phyloP scores from a whole-genome alignment of 2,888 invertebrate species.

The Tenthredo scrophulariae region DNA sequence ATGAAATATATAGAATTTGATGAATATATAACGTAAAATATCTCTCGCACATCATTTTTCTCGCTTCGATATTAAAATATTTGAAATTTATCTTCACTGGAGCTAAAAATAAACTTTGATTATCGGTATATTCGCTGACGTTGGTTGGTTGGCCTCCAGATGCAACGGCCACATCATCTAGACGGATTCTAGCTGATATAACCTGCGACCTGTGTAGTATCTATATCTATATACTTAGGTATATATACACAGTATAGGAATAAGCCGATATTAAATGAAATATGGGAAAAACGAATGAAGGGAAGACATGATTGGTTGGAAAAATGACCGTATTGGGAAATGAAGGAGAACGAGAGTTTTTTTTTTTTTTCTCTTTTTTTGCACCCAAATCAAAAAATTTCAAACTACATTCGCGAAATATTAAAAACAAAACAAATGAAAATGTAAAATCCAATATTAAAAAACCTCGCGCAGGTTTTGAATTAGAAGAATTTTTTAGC shows the following conservation, averaged over 20 bases:
- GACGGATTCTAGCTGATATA: not conserved
- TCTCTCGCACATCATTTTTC: not conserved
- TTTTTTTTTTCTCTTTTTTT: not conserved
- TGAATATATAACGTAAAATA: not conserved
- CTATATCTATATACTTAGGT: not conserved
- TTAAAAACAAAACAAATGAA: not conserved
- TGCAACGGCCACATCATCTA: constrained; percentile 1
- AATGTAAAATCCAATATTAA: not conserved
- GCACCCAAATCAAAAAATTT: not conserved
- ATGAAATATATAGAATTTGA: not conserved
- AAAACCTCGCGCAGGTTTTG: no score
- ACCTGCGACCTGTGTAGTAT: not conserved
- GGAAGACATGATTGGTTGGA: not conserved
- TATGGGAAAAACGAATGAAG: not conserved
- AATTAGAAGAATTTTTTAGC: not conserved
- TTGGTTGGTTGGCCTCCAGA: not conserved
- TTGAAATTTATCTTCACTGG: not conserved
- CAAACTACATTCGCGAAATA: not conserved
- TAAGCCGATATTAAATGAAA: not conserved
- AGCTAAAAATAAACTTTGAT: constrained; percentile 18
- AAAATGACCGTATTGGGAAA: not conserved
- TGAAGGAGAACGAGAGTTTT: not conserved
- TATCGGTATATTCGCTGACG: constrained; percentile 29
- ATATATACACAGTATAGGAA: not conserved
- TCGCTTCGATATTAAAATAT: constrained; percentile 37